Evolutionary conservation across 2,888 invertebrate genomes (phyloP).

Genomic region (Phortica okadai): DNA sequence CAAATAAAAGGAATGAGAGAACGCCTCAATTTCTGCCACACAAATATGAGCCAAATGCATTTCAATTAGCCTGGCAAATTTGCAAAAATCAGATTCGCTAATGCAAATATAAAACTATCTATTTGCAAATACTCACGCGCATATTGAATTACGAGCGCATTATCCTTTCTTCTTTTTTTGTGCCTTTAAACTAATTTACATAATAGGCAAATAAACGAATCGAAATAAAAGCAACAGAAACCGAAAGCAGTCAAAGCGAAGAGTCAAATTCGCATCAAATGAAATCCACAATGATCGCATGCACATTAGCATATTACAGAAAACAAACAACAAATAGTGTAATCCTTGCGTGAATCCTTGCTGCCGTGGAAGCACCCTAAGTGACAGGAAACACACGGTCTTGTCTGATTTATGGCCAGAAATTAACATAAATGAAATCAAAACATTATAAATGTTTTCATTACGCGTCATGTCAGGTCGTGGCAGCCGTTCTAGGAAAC

Average conservation of each 20-base stretch:
- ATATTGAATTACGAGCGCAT: constrained; percentile 35
- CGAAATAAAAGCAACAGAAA: background rate
- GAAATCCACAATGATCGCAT: constrained; percentile 10
- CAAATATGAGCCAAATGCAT: constrained; percentile 29
- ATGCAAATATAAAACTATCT: background rate
- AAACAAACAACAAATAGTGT: constrained; percentile 58
- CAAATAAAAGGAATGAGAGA: constrained; percentile 16
- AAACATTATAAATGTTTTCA: constrained; percentile 70
- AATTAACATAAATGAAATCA: constrained; percentile 73
- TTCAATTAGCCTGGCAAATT: constrained; percentile 36
- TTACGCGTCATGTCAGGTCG: constrained; percentile 39
- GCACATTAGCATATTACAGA: constrained; percentile 27
- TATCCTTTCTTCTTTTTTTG: constrained; percentile 17
- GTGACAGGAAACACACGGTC: constrained; percentile 75
- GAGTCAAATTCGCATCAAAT: constrained; percentile 16
- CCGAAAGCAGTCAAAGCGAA: constrained; percentile 2
- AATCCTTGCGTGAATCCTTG: constrained; percentile 38
- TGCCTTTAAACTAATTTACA: constrained; percentile 30
- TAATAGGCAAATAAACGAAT: constrained; percentile 19
- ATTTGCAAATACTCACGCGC: constrained; percentile 27
- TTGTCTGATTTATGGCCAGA: constrained; percentile 65
- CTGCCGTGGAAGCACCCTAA: constrained; percentile 29
- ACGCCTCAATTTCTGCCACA: background rate
- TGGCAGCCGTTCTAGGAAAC: background rate
- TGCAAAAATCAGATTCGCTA: constrained; percentile 22